Percentiles rank a stretch among this genome's conserved stretches.
Evolutionary conservation across 1,140 invertebrate species (phyloP).

Genomic region (Cotesia chilonis): DNA sequence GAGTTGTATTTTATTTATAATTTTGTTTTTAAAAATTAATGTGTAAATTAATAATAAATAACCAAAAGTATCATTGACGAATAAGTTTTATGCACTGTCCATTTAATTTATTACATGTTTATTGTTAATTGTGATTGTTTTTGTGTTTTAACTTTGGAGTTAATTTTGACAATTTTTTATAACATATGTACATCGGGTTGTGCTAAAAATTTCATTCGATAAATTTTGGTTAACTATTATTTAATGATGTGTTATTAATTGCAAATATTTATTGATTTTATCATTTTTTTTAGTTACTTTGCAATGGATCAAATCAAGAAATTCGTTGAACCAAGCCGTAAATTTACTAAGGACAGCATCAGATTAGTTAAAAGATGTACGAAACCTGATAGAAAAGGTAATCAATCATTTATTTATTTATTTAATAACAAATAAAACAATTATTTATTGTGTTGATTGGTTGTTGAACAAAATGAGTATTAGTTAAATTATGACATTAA

Average conservation of each 20-base stretch:
- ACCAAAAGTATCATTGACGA: no score
- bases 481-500: no score
- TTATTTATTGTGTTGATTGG: no score
- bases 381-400: slow-evolving; percentile 98
- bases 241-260: background rate
- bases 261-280: background rate
- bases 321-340: slow-evolving; percentile 92
- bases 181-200: slow-evolving; percentile 1
- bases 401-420: slow-evolving; percentile 16
- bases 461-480: no score
- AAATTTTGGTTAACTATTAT: no score
- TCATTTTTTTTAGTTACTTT: no score
- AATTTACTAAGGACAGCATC: slow-evolving; percentile 97
- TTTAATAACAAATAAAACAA: no score
- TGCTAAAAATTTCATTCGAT: background rate
- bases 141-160: background rate
- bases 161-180: background rate
- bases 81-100: no score
- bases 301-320: slow-evolving; percentile 97
- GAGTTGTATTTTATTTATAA: slow-evolving; percentile 11
- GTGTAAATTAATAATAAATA: no score
- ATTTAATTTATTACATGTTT: background rate
- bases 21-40: background rate
- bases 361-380: slow-evolving; percentile 98
- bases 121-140: background rate